Evolutionary conservation across 1,140 invertebrate species (phyloP).

Genomic region (Parapsyche elsis): DNA sequence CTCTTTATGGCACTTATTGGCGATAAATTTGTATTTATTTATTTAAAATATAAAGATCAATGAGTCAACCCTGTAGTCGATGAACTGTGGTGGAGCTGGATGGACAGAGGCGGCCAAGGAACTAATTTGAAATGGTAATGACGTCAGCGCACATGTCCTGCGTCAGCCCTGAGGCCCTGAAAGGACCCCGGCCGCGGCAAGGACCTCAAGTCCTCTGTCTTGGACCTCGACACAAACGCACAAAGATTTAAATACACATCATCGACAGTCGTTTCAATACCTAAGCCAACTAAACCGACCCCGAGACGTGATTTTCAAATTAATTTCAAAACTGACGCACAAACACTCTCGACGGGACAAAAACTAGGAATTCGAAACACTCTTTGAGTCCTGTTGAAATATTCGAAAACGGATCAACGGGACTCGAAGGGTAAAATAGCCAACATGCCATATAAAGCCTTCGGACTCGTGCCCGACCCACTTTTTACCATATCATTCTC

Average conservation of each 20-base stretch:
- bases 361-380: too few species aligned
- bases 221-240: background rate
- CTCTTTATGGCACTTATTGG: background rate
- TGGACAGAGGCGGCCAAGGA: slow-evolving; percentile 37
- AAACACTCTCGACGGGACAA: background rate
- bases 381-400: background rate
- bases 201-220: slow-evolving; percentile 17
- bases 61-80: slow-evolving; percentile 13
- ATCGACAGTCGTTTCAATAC: slow-evolving; percentile 33
- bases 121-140: slow-evolving; percentile 50
- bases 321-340: too few species aligned
- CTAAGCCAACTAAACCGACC: background rate
- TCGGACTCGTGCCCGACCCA: slow-evolving; percentile 36
- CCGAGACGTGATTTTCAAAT: background rate
- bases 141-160: slow-evolving; percentile 43
- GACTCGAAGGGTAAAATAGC: too few species aligned
- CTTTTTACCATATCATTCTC: slow-evolving; percentile 11
- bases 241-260: slow-evolving; percentile 1
- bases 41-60: background rate
- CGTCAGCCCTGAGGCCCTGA: slow-evolving; percentile 7
- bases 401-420: background rate
- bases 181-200: slow-evolving; percentile 21
- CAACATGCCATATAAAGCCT: background rate
- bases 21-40: background rate
- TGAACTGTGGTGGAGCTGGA: background rate